Conservation (phyloP, 2,888 invertebrate genomes). For the Tenthredo mesomela region DNA sequence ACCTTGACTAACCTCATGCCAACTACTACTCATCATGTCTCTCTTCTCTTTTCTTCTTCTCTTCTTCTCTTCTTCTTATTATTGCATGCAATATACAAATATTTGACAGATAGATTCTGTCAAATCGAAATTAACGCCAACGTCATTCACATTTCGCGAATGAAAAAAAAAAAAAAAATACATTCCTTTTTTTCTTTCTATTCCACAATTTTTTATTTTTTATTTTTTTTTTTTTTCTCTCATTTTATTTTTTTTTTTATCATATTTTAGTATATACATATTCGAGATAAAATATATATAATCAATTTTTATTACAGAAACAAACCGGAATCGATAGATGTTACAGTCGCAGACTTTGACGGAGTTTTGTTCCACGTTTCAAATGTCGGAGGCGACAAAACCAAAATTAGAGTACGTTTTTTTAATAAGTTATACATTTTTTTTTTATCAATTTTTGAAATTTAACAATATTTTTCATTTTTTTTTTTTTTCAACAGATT, state of each 20-base stretch:
- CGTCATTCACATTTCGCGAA: neutral
- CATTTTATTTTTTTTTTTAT: neutral
- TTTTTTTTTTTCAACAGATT: constrained; percentile 82
- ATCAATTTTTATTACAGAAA: constrained; percentile 80
- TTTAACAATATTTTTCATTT: constrained; percentile 52
- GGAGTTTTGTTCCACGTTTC: constrained; percentile 99
- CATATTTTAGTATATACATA: no score
- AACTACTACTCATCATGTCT: constrained; percentile 34
- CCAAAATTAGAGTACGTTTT: constrained; percentile 93
- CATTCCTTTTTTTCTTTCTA: neutral
- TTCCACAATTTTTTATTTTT: no score
- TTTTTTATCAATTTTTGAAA: neutral
- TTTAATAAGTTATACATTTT: neutral
- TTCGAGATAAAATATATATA: neutral
- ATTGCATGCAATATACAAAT: no score
- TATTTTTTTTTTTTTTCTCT: neutral
- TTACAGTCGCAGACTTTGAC: constrained; percentile 98
- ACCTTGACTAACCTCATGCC: constrained; percentile 57
- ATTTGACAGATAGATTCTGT: constrained; percentile 50
- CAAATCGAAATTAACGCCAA: neutral
- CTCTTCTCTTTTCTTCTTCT: no score
- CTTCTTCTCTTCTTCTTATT: no score
- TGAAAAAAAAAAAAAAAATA: no score
- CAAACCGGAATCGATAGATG: constrained; percentile 97
- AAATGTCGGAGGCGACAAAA: constrained; percentile 97